Percentiles rank a stretch among this genome's conserved stretches.
phyloP scores from a whole-genome alignment of 1,140 invertebrate species.

The Ditylenchus dipsaci region DNA sequence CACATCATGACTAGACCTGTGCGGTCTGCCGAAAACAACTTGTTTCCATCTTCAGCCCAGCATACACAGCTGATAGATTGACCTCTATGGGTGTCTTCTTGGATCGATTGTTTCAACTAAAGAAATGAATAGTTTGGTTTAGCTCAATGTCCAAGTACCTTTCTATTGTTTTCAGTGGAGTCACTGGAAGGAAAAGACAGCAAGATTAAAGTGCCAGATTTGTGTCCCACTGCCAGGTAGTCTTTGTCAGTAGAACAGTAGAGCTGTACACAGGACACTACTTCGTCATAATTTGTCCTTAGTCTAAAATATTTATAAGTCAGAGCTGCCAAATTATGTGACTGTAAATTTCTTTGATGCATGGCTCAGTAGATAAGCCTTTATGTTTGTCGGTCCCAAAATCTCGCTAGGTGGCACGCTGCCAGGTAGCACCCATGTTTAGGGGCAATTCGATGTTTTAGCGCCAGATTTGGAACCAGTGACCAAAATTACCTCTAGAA shows the following conservation, averaged over 20 bases:
- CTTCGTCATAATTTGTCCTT: conserved; percentile 24
- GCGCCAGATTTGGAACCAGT: too few species aligned
- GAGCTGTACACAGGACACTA: conserved; percentile 16
- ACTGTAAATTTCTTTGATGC: too few species aligned
- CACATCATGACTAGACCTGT: conserved; percentile 18
- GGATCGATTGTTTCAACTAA: conserved; percentile 28
- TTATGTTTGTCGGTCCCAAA: too few species aligned
- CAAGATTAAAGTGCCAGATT: conserved; percentile 26
- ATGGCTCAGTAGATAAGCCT: too few species aligned
- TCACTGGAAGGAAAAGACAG: conserved; percentile 20
- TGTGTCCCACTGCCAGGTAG: conserved; percentile 22
- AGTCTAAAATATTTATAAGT: conserved; percentile 12
- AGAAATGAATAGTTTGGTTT: too few species aligned
- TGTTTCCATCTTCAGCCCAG: conserved; percentile 18
- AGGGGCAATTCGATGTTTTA: too few species aligned
- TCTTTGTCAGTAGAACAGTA: conserved; percentile 10
- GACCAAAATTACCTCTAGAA: too few species aligned
- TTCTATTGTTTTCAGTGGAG: conserved; percentile 9
- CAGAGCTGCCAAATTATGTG: too few species aligned
- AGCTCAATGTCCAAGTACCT: conserved; percentile 1
- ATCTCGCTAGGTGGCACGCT: too few species aligned
- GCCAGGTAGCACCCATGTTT: too few species aligned
- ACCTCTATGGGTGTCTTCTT: conserved; percentile 20
- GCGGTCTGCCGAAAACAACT: conserved; percentile 25
- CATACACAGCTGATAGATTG: conserved; percentile 4